Evolutionary conservation across 2,113 vertebrate genomes (phyloP).

Genomic region (Dendrocopos noguchii): DNA sequence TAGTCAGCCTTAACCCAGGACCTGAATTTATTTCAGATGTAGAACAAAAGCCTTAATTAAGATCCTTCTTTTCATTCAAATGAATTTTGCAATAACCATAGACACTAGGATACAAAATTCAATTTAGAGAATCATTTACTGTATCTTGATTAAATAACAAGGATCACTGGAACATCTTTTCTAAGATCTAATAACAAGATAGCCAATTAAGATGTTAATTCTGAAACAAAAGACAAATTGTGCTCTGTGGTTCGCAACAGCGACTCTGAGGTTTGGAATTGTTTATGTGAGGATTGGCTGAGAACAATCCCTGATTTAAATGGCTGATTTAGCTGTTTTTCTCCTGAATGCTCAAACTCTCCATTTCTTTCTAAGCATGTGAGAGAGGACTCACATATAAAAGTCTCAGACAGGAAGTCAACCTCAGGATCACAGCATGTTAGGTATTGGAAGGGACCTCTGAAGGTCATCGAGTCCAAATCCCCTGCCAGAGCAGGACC

Average conservation of each 20-base stretch:
- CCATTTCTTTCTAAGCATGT: background rate
- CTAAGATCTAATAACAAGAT: background rate
- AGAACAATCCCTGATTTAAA: background rate
- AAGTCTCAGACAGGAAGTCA: background rate
- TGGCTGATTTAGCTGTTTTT: background rate
- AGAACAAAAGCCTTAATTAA: background rate
- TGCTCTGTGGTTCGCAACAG: background rate
- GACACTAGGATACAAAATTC: background rate
- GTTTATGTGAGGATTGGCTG: background rate
- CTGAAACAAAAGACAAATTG: conserved; percentile 10
- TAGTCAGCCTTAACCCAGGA: background rate
- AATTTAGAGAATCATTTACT: conserved; percentile 26
- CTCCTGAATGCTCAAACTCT: background rate
- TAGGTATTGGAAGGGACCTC: too few relatives aligned
- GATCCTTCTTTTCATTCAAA: background rate
- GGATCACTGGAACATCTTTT: background rate
- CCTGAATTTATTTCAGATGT: background rate
- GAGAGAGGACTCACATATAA: background rate
- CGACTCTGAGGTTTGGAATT: background rate
- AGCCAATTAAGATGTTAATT: conserved; percentile 3
- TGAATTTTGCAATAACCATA: conserved; percentile 30
- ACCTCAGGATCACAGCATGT: too few relatives aligned
- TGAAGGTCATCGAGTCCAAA: too few relatives aligned
- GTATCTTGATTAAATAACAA: conserved; percentile 28
- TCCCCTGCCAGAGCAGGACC: too few relatives aligned